Conservation (phyloP, 2,797 vertebrate genomes). For the Mico argentatus region DNA sequence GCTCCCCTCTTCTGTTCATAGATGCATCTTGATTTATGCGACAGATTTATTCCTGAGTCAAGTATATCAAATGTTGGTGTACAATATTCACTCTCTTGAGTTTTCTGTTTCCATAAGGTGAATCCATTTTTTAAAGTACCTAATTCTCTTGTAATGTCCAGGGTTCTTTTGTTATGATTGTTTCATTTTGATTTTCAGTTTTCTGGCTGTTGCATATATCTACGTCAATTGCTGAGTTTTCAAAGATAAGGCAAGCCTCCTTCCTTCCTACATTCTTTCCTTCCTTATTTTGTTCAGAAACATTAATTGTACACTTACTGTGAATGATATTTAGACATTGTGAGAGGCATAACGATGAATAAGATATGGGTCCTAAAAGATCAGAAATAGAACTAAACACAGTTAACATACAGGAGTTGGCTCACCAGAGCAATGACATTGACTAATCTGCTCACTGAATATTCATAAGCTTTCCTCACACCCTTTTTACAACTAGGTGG, state of each 20-base stretch:
- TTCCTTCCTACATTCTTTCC: not conserved
- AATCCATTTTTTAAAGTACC: not conserved
- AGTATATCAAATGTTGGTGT: not conserved
- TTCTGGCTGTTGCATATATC: not conserved
- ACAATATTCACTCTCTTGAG: not conserved
- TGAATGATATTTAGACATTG: not conserved
- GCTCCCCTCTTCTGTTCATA: not conserved
- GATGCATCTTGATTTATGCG: not conserved
- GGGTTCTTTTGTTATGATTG: not conserved
- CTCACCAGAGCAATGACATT: not conserved
- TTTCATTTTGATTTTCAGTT: not conserved
- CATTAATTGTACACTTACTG: not conserved
- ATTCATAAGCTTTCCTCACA: not conserved
- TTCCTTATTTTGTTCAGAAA: not conserved
- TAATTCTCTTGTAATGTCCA: not conserved
- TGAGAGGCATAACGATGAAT: not conserved
- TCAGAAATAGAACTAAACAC: not conserved
- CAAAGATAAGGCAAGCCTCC: not conserved
- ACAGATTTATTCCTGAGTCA: not conserved
- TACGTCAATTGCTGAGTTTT: not conserved
- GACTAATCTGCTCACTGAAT: not conserved
- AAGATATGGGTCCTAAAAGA: not conserved
- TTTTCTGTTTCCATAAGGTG: not conserved
- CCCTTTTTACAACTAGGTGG: accelerated
- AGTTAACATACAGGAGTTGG: not conserved